phyloP scores from a whole-genome alignment of 2,888 invertebrate species.

The Lamproptera curius region DNA sequence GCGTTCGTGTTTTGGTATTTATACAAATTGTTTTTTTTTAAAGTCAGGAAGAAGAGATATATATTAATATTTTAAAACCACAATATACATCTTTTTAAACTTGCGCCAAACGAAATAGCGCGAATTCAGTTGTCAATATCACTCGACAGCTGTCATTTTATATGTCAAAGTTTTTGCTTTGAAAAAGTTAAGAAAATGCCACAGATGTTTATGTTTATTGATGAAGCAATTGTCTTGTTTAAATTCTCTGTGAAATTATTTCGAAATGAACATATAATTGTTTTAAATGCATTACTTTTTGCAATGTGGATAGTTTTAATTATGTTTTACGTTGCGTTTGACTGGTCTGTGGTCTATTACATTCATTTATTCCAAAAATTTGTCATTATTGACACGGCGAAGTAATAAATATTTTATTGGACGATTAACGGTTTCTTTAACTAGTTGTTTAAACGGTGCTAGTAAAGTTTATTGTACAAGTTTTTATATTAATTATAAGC shows the following conservation, averaged over 20 bases:
- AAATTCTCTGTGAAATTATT: not conserved
- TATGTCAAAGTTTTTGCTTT: slow-evolving; percentile 2
- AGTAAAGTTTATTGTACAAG: no score
- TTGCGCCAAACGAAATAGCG: not conserved
- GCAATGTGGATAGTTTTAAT: no score
- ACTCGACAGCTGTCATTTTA: slow-evolving; percentile 1
- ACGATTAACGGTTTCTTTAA: no score
- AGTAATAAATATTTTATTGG: no score
- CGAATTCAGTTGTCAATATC: not conserved
- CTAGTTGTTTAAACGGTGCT: no score
- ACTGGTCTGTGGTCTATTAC: not conserved
- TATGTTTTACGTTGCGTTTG: not conserved
- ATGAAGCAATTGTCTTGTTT: not conserved
- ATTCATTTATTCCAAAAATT: no score
- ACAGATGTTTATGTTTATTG: not conserved
- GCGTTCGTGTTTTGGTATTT: no score
- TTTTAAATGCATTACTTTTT: not conserved
- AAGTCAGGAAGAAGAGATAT: no score
- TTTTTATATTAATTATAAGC: no score
- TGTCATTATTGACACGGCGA: no score
- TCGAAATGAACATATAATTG: slow-evolving; percentile 1
- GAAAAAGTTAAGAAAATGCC: not conserved
- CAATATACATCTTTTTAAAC: not conserved
- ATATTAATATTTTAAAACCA: no score
- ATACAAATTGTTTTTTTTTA: no score